These are phyloP conservation scores for Anolis carolinensis DNA, from an alignment of 2,113 vertebrate species.

Conservation along the genomic window DNA sequence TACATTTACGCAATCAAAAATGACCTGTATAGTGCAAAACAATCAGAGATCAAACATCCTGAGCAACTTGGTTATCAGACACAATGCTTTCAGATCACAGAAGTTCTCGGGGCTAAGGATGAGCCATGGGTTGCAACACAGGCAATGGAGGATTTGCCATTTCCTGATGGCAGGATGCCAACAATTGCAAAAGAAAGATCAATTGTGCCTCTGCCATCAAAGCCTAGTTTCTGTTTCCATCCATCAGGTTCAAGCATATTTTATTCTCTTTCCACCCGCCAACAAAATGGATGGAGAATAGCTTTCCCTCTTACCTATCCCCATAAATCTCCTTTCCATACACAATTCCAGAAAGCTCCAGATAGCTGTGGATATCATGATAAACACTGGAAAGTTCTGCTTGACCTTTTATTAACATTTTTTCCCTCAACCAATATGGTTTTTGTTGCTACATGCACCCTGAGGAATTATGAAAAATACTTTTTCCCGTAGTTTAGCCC, in stretches of 20 bases:
- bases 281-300: conserved; percentile 6
- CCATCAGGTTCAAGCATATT: conserved; percentile 9
- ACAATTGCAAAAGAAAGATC: not conserved
- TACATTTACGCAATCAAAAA: not conserved
- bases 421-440: conserved; percentile 81
- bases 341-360: conserved; percentile 66
- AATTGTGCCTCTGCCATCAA: conserved; percentile 10
- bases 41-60: not conserved
- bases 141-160: not conserved
- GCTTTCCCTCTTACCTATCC: conserved; percentile 33
- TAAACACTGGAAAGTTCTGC: conserved; percentile 77
- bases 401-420: conserved; percentile 86
- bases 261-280: not conserved
- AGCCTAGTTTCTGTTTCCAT: not conserved
- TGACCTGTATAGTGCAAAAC: too few species aligned
- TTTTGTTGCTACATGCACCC: conserved; percentile 79
- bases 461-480: conserved; percentile 88
- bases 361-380: conserved; percentile 69
- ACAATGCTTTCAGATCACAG: not conserved
- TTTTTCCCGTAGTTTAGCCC: conserved; percentile 84
- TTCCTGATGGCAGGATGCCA: too few species aligned
- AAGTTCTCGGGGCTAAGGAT: not conserved
- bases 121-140: not conserved
- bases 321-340: conserved; percentile 64
- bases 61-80: not conserved